Conservation (phyloP, 2,113 vertebrate genomes). For the Paradoxurus hermaphroditus region DNA sequence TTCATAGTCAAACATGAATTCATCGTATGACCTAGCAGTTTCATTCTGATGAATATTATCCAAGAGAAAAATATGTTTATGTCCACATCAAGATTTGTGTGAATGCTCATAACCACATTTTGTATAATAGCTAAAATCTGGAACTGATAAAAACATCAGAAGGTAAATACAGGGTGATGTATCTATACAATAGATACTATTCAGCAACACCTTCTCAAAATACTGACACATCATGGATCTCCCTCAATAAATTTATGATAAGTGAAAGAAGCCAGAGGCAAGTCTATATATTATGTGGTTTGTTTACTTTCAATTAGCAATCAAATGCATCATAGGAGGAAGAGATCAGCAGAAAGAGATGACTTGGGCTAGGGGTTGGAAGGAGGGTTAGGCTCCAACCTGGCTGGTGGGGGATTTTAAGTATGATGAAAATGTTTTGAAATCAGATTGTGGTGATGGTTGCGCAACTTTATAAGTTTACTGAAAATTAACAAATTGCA, state of each 20-base stretch:
- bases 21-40: background rate
- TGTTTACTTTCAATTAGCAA: background rate
- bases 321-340: background rate
- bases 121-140: background rate
- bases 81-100: background rate
- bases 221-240: background rate
- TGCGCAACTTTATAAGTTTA: background rate
- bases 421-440: background rate
- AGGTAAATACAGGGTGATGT: background rate
- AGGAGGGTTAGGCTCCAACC: background rate
- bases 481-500: background rate
- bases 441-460: background rate
- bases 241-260: background rate
- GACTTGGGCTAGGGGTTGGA: background rate
- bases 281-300: background rate
- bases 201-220: background rate
- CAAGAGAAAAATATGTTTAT: background rate
- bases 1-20: background rate
- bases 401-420: background rate
- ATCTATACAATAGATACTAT: background rate
- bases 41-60: background rate
- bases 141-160: background rate
- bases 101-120: background rate
- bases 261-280: background rate
- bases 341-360: background rate